phyloP scores from a whole-genome alignment of 2,888 invertebrate genomes.

The Epinotia demarniana region DNA sequence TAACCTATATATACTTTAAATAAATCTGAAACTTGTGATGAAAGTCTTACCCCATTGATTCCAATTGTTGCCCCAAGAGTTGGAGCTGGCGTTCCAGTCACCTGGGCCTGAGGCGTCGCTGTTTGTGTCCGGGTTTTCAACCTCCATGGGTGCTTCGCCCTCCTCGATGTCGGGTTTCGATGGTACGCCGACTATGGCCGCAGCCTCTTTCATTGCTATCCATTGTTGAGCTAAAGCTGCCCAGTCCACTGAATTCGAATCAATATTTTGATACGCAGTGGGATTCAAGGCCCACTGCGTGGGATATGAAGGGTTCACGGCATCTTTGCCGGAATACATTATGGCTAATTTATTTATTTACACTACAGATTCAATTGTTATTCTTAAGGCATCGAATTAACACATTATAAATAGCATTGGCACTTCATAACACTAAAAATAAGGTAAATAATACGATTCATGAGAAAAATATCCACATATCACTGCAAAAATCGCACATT shows the following conservation, averaged over 20 bases:
- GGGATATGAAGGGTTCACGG: slow-evolving; percentile 86
- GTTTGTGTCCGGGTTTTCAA: slow-evolving; percentile 88
- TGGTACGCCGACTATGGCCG: slow-evolving; percentile 84
- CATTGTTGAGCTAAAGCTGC: slow-evolving; percentile 98
- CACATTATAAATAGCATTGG: slow-evolving; percentile 45
- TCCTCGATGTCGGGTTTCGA: slow-evolving; percentile 86
- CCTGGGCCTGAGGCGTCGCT: slow-evolving; percentile 66
- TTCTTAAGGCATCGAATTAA: slow-evolving; percentile 44
- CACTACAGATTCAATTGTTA: slow-evolving; percentile 39
- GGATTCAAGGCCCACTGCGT: slow-evolving; percentile 94
- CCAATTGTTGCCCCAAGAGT: slow-evolving; percentile 76
- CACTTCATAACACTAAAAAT: slow-evolving; percentile 45
- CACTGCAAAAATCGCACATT: slow-evolving; percentile 42
- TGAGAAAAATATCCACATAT: slow-evolving; percentile 27
- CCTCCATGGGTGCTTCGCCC: slow-evolving; percentile 95
- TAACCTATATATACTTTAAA: slow-evolving; percentile 4
- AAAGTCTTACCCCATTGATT: slow-evolving; percentile 78
- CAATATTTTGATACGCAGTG: slow-evolving; percentile 91
- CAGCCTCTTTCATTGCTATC: slow-evolving; percentile 97
- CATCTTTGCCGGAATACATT: slow-evolving; percentile 86
- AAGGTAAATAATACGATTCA: slow-evolving; percentile 37
- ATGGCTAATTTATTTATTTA: slow-evolving; percentile 51
- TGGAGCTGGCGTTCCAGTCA: slow-evolving; percentile 72
- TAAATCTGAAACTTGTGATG: background rate
- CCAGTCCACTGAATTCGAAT: slow-evolving; percentile 97